A percentile compares a stretch with the other conserved stretches of the same genome.
phyloP scores from a whole-genome alignment of 2,888 invertebrate species.

The Andrena marginata region DNA sequence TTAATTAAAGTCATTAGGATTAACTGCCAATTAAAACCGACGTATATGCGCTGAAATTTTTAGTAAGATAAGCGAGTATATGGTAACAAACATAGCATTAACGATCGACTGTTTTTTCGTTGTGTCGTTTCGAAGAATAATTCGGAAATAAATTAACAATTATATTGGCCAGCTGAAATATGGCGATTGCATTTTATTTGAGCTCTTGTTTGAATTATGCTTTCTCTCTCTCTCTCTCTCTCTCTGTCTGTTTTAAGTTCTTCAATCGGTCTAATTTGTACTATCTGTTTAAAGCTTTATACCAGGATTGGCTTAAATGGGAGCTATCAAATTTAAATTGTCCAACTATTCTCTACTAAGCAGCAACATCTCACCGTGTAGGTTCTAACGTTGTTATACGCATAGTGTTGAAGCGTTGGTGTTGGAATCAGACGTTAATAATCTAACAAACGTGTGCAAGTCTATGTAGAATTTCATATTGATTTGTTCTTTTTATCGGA shows the following conservation, averaged over 20 bases:
- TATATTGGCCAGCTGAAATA: too few relatives aligned
- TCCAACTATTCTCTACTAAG: slow-evolving; percentile 28
- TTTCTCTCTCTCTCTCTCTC: background rate
- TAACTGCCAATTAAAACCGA: background rate
- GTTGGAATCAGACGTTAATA: slow-evolving; percentile 24
- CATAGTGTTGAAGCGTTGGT: slow-evolving; percentile 16
- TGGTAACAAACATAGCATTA: too few relatives aligned
- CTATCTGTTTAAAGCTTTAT: slow-evolving; percentile 39
- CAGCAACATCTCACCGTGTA: slow-evolving; percentile 18
- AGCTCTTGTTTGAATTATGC: background rate
- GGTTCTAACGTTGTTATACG: slow-evolving; percentile 27
- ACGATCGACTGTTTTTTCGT: too few relatives aligned
- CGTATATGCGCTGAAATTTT: too few relatives aligned
- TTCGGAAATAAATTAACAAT: too few relatives aligned
- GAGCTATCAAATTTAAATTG: slow-evolving; percentile 27
- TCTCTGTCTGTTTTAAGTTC: background rate
- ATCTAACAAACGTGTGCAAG: slow-evolving; percentile 10
- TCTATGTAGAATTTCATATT: slow-evolving; percentile 42
- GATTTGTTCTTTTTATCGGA: slow-evolving; percentile 48
- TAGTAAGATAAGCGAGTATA: too few relatives aligned
- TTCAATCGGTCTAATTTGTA: slow-evolving; percentile 21
- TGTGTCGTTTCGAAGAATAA: too few relatives aligned
- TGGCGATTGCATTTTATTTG: too few relatives aligned
- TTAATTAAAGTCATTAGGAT: background rate
- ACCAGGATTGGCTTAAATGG: slow-evolving; percentile 39